Evolutionary conservation across 2,113 vertebrate genomes (phyloP), one percentile per base, ranked within the genome.

Genomic region (Cryptomyrus ogoouensis): DNA sequence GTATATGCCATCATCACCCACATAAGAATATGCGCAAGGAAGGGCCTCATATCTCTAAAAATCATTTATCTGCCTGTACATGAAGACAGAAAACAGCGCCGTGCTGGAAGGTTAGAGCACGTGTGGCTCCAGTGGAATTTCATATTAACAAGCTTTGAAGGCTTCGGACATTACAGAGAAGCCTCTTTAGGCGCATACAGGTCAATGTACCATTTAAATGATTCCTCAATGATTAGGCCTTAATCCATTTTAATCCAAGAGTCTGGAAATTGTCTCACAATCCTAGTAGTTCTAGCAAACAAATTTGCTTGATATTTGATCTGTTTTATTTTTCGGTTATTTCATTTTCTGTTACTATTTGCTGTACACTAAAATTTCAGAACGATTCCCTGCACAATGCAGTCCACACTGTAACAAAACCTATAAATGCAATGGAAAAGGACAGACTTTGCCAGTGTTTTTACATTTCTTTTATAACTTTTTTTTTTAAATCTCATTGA

Each of bases 41-140:
- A 46, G 27, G 24, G 44, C 83, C 89, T 85, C 19, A 9, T 84
- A 85, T 89, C 89, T 89, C 89, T 46, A 21, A 46, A 85, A 42
- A 89, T 85, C 77, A 49, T 50, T 50, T 62, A 44, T 85, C 24
- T 89, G 52, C 42, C 35, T 53, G 47, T 83, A 56, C 66, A 42
- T 88, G 86, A 42, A 42, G 19, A 87, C 1, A 12, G 58, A 66
- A 66, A 66, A 9, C 13, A 42, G 35, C 21, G 19, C 4, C 39
- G 1, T 85, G n/a, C 42, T 44, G 24, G 83, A 31, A 85, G 42
- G 0, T 52, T 86, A 52, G 3, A 10, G 52, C 19, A 3, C 46
- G 39, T n/a, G n/a, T 8, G 46, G 46, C n/a, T 21, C 31, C 8
- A 35, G 31, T 53, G n/a, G 85, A 31, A 35, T 53, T 31, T 35